Base-by-base conservation (phyloP, 2,797 vertebrate genomes). In the Phrynocephalus guinanensis region DNA sequence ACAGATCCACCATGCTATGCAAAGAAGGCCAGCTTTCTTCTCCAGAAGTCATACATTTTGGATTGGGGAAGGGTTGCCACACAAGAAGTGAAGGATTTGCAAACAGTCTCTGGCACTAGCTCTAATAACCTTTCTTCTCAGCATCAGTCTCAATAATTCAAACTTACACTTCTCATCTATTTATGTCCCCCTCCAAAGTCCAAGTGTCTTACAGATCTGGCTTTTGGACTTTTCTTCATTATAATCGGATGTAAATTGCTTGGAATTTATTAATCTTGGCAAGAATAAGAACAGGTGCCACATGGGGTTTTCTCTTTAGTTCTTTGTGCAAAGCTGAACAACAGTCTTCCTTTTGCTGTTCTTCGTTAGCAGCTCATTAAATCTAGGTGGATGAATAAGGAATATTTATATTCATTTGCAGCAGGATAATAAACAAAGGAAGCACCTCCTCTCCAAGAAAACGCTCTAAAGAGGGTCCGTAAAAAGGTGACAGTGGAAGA, bases 221-320 rank as follows among this genome's bases (percentile, higher is more conserved):
- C 70, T 75, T 86, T 92, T 83, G 28, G 89, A 84, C 88, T 93
- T 93, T 92, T 87, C 72, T 89, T 91, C 79, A 79, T 90, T 94
- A 91, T 24, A 60, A 94, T n/a, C n/a, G 33, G 15, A 92, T 89
- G 85, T 86, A 90, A 87, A 89, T 90, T 91, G 78, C 88, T 91
- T 89, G 82, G 73, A 91, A 89, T 9, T 71, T 91, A 91, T 87
- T 91, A 87, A 90, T 50, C 52, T 68, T 89, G 72, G 67, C 86
- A 93, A 92, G 68, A 83, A 22, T 44, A 88, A 83, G 70, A 90
- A 88, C 87, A 91, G 88, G 87, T 91, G 84, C 89, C 90, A 78
- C 70, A 68, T 76, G 89, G 92, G 89, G 66, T 70, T 89, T 60
- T 79, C 85, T 80, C 85, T 83, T 81, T 77, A 82, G 73, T 82